Evolutionary conservation across 2,113 vertebrate species (phyloP).

Genomic region (Erpornis zantholeuca): DNA sequence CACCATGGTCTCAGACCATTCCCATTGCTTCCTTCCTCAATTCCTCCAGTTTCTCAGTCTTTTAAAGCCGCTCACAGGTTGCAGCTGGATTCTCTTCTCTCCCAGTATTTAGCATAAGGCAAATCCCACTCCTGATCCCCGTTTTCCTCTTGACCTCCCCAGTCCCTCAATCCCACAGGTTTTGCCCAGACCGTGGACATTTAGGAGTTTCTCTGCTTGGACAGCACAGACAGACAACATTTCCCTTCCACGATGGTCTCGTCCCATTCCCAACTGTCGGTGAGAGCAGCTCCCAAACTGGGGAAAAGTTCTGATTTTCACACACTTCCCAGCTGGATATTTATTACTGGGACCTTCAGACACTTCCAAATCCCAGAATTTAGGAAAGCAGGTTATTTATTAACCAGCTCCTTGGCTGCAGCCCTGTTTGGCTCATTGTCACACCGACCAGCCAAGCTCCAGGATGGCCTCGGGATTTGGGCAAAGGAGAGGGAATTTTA

Average conservation of each 20-base stretch:
- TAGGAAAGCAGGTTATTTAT: neutral
- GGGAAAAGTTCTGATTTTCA: neutral
- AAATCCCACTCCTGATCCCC: neutral
- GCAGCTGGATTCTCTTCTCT: neutral
- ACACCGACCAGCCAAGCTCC: neutral
- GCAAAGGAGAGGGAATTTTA: neutral
- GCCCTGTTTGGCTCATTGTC: neutral
- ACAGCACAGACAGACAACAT: neutral
- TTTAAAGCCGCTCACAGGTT: neutral
- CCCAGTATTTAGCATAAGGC: neutral
- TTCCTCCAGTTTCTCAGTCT: neutral
- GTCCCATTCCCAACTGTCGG: fast-evolving
- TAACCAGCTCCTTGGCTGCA: neutral
- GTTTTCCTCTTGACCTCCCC: neutral
- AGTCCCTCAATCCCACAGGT: fast-evolving
- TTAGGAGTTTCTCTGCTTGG: neutral
- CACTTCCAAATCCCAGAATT: neutral
- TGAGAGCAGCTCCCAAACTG: neutral
- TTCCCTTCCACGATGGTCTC: no score
- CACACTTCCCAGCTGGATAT: no score
- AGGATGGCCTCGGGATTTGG: neutral
- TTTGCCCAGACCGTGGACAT: neutral
- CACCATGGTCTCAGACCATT: neutral
- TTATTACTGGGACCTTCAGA: neutral
- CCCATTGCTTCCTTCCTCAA: neutral